Percentiles rank a stretch among this genome's conserved stretches.
Conservation (phyloP, 2,888 invertebrate genomes). For the Lepidocyrtoides sp. region DNA sequence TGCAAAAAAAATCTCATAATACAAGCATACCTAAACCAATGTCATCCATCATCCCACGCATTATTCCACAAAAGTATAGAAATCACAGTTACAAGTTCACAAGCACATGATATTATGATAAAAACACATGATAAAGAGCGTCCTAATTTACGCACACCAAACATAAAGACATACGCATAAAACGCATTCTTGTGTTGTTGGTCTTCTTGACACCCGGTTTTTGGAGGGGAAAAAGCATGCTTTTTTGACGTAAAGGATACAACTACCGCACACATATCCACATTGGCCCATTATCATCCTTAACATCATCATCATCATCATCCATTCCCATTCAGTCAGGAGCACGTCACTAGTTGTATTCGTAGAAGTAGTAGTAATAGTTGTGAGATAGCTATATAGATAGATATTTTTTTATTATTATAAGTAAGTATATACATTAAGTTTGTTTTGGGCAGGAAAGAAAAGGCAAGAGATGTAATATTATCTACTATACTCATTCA, state of each 20-base stretch:
- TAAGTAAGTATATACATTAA: constrained; percentile 59
- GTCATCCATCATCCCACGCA: not conserved
- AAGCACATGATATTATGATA: constrained; percentile 51
- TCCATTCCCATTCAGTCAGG: constrained; percentile 79
- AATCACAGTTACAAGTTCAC: constrained; percentile 18
- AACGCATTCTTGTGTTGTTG: constrained; percentile 75
- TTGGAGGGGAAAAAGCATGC: constrained; percentile 78
- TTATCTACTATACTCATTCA: constrained; percentile 33
- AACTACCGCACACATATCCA: constrained; percentile 74
- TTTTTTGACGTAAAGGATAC: constrained; percentile 81
- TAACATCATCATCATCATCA: constrained; percentile 72
- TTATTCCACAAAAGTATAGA: not conserved
- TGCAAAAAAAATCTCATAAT: not conserved
- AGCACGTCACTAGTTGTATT: constrained; percentile 61
- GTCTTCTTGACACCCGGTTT: constrained; percentile 81
- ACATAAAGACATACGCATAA: constrained; percentile 58
- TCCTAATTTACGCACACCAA: constrained; percentile 78
- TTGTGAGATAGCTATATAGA: constrained; percentile 29
- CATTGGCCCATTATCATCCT: constrained; percentile 80
- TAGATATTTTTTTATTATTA: not conserved
- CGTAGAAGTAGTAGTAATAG: constrained; percentile 1
- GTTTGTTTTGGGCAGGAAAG: constrained; percentile 78
- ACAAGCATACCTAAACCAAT: not conserved
- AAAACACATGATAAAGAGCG: constrained; percentile 63
- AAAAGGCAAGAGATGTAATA: constrained; percentile 73